Evolutionary conservation across 2,797 vertebrate genomes (phyloP), one percentile per base, ranked within the genome.

Genomic region (Chromobotia macracanthus): DNA sequence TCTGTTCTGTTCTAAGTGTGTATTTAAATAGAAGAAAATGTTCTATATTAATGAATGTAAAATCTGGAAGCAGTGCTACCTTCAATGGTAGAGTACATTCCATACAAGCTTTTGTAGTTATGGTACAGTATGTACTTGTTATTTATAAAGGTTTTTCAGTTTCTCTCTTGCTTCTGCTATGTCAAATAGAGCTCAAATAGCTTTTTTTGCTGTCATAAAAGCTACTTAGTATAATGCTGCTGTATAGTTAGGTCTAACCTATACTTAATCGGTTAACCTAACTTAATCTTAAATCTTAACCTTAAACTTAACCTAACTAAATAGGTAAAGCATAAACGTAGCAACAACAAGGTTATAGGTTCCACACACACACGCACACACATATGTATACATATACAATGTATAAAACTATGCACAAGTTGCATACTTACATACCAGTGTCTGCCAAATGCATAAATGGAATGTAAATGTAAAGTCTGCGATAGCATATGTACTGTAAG

Each of bases 1-100:
- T 83, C 91, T 74, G 28, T 50, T 67, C 25, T 86, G 77, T 72
- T 28, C 46, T 56, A 25, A 53, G 41, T 19, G 67, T 66, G 80
- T 25, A 13, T 71, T 60, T 77, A 76, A 89, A 75, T 74, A 28
- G 10, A 66, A 11, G 13, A 8, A 35, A 13, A 44, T 44, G 51
- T 67, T 58, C 12, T 56, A 55, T 64, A 35, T 35, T 50, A 75
- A 41, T 21, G 13, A 53, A 65, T 13, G 28, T 65, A 7, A 63
- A 74, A 44, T 1, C 41, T 10, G 60, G 11, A 25, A 61, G 18
- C 72, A 75, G 31, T 38, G 64, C 18, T 41, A n/a, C 60, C 35
- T 48, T n/a, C 2, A 44, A 72, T 53, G n/a, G 35, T 65, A 63
- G 31, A 88, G 84, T 80, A 60, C 21, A 25, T 44, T 61, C 25